phyloP scores from a whole-genome alignment of 2,888 invertebrate genomes.

The Timema cristinae region DNA sequence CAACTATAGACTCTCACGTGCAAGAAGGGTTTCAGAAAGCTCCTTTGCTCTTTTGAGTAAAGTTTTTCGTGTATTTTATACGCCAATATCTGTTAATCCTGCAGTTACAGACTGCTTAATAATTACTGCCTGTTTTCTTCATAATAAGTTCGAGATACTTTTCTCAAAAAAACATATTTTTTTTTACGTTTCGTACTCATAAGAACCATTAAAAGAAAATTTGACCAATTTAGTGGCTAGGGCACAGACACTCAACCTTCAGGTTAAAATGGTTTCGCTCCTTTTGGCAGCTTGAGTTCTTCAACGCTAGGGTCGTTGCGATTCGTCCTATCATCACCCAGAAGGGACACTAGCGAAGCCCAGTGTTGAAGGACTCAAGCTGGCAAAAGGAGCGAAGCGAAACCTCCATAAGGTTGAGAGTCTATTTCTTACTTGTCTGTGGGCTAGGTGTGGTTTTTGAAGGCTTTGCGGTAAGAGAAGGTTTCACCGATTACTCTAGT shows the following conservation, averaged over 20 bases:
- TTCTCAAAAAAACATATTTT: not conserved
- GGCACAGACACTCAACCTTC: too few species aligned
- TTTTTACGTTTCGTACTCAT: not conserved
- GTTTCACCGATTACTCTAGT: constrained; percentile 8
- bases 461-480: constrained; percentile 8
- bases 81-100: not conserved
- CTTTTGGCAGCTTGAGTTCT: too few species aligned
- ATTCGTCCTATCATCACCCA: too few species aligned
- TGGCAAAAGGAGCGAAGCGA: too few species aligned
- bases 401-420: too few species aligned
- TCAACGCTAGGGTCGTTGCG: too few species aligned
- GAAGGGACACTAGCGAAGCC: too few species aligned
- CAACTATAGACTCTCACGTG: not conserved
- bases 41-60: not conserved
- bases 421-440: too few species aligned
- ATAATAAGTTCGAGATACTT: constrained; percentile 4
- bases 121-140: not conserved
- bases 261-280: too few species aligned
- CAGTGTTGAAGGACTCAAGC: too few species aligned
- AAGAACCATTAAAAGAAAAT: not conserved
- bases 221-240: not conserved
- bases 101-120: not conserved
- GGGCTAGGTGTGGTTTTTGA: not conserved
- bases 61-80: not conserved
- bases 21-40: constrained; percentile 2